phyloP scores from a whole-genome alignment of 2,888 invertebrate species.

The Pseudolycoriella hygida region DNA sequence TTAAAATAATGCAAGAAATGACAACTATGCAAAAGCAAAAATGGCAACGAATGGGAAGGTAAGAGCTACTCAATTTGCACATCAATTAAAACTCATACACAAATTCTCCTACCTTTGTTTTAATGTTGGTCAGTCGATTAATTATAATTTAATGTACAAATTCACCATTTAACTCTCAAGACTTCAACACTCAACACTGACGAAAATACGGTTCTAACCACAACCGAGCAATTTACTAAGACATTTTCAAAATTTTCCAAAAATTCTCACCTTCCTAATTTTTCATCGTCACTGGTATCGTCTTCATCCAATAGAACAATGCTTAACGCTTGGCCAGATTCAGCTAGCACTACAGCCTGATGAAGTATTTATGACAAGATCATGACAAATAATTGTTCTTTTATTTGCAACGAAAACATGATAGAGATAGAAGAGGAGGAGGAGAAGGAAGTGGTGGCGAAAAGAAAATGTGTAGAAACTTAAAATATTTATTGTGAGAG shows the following conservation, averaged over 20 bases:
- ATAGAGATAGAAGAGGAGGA: no score
- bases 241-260: slow-evolving; percentile 1
- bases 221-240: not conserved
- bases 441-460: no score
- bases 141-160: no score
- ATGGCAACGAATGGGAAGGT: not conserved
- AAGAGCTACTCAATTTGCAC: no score
- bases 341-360: slow-evolving; percentile 26
- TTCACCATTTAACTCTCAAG: no score
- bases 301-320: slow-evolving; percentile 76
- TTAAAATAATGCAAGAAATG: no score
- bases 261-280: slow-evolving; percentile 64
- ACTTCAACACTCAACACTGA: not conserved
- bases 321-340: slow-evolving; percentile 31
- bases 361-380: slow-evolving; percentile 3
- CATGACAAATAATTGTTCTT: slow-evolving; percentile 7
- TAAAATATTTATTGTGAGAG: no score
- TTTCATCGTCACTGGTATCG: slow-evolving; percentile 75
- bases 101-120: no score
- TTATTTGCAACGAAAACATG: slow-evolving; percentile 2
- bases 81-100: no score
- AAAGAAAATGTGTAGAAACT: no score
- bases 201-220: not conserved
- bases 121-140: no score
- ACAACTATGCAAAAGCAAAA: not conserved